A percentile compares a stretch with the other conserved stretches of the same genome.
Conservation (phyloP, 2,113 vertebrate genomes). For the Ageneiosus marmoratus region DNA sequence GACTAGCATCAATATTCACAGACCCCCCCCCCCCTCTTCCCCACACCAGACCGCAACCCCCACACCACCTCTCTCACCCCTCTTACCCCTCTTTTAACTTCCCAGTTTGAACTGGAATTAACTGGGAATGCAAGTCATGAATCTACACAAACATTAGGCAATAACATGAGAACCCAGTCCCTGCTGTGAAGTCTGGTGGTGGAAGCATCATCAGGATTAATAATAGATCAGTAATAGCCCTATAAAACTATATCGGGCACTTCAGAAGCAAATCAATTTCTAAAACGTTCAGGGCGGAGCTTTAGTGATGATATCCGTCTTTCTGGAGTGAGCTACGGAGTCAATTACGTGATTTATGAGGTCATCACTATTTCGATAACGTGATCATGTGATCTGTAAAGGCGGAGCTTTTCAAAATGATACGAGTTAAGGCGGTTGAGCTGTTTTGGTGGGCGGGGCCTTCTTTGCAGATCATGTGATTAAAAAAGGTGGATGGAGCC, state of each 20-base stretch:
- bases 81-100: too few relatives aligned
- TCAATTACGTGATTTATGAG: not conserved
- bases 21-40: too few relatives aligned
- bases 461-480: too few relatives aligned
- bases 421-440: too few relatives aligned
- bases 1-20: not conserved
- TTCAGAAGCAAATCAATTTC: too few relatives aligned
- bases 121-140: not conserved
- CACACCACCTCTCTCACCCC: too few relatives aligned
- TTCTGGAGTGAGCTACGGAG: not conserved
- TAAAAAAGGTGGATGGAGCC: too few relatives aligned
- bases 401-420: not conserved
- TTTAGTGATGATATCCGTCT: not conserved
- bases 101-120: not conserved
- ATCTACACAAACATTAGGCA: not conserved
- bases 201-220: not conserved
- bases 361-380: not conserved
- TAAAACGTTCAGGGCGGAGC: not conserved
- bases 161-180: not conserved
- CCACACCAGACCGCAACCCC: too few relatives aligned
- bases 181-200: not conserved
- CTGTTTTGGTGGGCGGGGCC: too few relatives aligned
- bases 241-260: too few relatives aligned
- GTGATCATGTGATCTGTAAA: not conserved
- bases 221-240: not conserved